phyloP scores from a whole-genome alignment of 2,888 invertebrate species.

The Congeria kusceri region DNA sequence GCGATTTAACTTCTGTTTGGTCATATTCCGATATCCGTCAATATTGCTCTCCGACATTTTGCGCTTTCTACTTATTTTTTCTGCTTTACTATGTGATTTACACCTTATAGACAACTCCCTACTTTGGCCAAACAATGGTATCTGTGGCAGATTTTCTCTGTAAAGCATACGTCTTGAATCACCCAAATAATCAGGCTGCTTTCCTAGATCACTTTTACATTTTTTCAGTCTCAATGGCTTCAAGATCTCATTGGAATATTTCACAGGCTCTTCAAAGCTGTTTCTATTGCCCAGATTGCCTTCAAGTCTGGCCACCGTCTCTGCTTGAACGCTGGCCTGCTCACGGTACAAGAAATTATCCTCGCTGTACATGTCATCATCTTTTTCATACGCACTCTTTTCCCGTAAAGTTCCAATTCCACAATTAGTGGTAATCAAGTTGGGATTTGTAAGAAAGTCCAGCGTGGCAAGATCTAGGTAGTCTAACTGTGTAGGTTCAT shows the following conservation, averaged over 20 bases:
- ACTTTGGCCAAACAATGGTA: neutral
- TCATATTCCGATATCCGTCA: neutral
- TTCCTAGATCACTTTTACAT: conserved; percentile 35
- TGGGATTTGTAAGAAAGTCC: conserved; percentile 63
- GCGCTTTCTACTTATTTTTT: neutral
- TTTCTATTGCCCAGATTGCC: neutral
- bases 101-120: neutral
- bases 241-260: conserved; percentile 27
- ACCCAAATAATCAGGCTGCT: conserved; percentile 1
- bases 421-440: conserved; percentile 18
- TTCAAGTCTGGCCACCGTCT: conserved; percentile 7
- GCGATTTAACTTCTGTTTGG: conserved; percentile 1
- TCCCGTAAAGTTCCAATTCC: conserved; percentile 10
- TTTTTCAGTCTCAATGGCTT: conserved; percentile 50
- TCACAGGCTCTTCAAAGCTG: conserved; percentile 18
- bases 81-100: neutral
- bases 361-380: conserved; percentile 44
- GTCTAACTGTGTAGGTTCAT: conserved; percentile 63
- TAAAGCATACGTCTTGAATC: neutral
- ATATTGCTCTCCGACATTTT: conserved; percentile 2
- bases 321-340: conserved; percentile 10
- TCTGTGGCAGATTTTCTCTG: neutral
- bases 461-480: conserved; percentile 61
- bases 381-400: conserved; percentile 41
- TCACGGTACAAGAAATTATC: conserved; percentile 24